Evolutionary conservation across 2,113 vertebrate genomes (phyloP), one percentile per base, ranked within the genome.

Genomic region (Piaya cayana): DNA sequence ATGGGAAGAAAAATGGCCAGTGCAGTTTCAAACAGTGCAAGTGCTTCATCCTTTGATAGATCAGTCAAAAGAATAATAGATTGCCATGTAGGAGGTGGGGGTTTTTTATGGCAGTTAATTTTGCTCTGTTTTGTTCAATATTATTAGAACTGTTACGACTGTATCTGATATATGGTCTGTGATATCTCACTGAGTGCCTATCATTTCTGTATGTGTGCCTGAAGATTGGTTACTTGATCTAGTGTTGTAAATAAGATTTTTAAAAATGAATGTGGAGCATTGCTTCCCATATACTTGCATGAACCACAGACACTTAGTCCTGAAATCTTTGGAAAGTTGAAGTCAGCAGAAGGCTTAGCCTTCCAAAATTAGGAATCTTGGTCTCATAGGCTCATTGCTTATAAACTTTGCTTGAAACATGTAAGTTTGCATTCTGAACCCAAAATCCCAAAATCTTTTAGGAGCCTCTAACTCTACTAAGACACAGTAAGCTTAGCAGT

Each of bases 1-100:
- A 88, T 70, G 39, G 37, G 47, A 84, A 93, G 91, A 90, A 93
- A 88, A 96, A 95, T 86, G 56, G 14, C 43, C 55, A 67, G 11
- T 37, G 23, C n/a, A 59, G 34, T 86, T 96, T 88, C 53, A 71
- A 86, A 37, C 19, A 15, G 34, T 5, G 1, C 4, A 1, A 83
- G 18, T 49, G 16, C 5, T 63, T 32, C 39, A 86, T 92, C 32
- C 43, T 80, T 86, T 93, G 85, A 81, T 27, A 86, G 82, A 89
- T 86, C 74, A 92, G 43, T 83, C 67, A 91, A 76, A 65, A 86
- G 65, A 91, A 78, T 84, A 93, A 60, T 65, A 75, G 53, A 88
- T 83, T 75, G 34, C 27, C 68, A n/a, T 11, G 39, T 39, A 49
- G 8, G n/a, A 50, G 5, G 10, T 65, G n/a, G n/a, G n/a, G n/a